Conservation (phyloP, 2,888 invertebrate species). For the Pardosa pseudoannulata region DNA sequence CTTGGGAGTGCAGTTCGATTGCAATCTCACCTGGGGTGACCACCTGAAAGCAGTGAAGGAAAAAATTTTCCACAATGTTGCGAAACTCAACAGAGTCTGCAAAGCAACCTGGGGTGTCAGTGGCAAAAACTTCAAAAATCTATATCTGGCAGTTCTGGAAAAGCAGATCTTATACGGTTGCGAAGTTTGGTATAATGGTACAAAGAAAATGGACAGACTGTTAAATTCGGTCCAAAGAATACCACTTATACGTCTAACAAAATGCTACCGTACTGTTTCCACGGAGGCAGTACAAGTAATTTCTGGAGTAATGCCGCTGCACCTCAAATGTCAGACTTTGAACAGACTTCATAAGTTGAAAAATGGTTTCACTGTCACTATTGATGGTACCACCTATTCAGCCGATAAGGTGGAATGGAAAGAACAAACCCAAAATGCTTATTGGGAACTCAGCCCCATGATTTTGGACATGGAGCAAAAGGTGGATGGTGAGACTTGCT, state of each 20-base stretch:
- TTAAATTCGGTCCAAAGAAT: background rate
- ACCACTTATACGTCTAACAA: background rate
- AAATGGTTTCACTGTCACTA: too few species aligned
- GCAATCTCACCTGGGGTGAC: too few species aligned
- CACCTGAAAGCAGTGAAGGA: background rate
- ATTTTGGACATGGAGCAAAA: too few species aligned
- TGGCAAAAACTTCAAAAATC: background rate
- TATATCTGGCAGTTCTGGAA: background rate
- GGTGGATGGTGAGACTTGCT: too few species aligned
- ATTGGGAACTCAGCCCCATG: too few species aligned
- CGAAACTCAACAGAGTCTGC: background rate
- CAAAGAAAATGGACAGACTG: background rate
- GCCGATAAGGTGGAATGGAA: too few species aligned
- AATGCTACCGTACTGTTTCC: background rate
- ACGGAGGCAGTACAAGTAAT: background rate
- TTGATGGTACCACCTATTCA: too few species aligned
- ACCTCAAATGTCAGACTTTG: too few species aligned
- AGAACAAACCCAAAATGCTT: too few species aligned
- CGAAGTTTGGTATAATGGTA: background rate
- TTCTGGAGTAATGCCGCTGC: background rate
- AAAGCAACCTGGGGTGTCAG: background rate
- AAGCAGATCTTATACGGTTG: background rate
- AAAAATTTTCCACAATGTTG: background rate
- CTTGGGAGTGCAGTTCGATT: too few species aligned
- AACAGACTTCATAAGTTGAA: too few species aligned